phyloP scores from a whole-genome alignment of 2,888 invertebrate species.

The Eupeodes luniger region DNA sequence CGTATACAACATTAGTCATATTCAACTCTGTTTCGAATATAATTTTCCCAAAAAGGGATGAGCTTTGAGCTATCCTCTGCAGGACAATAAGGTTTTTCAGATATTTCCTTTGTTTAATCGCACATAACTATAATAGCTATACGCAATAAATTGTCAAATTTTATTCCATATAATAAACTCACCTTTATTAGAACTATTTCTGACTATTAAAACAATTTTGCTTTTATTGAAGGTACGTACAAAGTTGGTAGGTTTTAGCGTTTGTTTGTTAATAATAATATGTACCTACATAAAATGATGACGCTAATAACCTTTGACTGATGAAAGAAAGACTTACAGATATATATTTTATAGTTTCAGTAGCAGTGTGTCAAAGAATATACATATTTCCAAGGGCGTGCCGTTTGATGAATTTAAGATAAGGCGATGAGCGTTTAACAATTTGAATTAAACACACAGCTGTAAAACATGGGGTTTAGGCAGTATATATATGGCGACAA shows the following conservation, averaged over 20 bases:
- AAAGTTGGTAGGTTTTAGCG: background rate
- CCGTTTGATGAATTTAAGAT: no score
- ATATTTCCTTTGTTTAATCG: constrained; percentile 7
- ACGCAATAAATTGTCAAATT: constrained; percentile 68
- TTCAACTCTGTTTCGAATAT: constrained; percentile 73
- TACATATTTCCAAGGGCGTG: background rate
- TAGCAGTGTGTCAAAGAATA: constrained; percentile 31
- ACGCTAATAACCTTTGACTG: constrained; percentile 50
- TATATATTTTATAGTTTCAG: constrained; percentile 60
- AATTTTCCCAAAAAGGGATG: constrained; percentile 66
- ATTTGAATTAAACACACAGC: no score
- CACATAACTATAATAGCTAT: background rate
- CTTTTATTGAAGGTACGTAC: background rate
- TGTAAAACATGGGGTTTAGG: no score
- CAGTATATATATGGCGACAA: no score
- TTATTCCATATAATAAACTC: constrained; percentile 62
- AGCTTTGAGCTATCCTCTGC: background rate
- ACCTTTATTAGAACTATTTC: constrained; percentile 70
- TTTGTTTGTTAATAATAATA: constrained; percentile 42
- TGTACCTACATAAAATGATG: background rate
- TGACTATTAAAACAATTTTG: constrained; percentile 39
- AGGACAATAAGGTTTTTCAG: constrained; percentile 36
- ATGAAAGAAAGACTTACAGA: constrained; percentile 43
- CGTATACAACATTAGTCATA: constrained; percentile 32
- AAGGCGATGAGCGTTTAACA: no score